These are phyloP conservation scores for Watsonalla binaria DNA, from an alignment of 2,888 invertebrate species.

Conservation along the genomic window DNA sequence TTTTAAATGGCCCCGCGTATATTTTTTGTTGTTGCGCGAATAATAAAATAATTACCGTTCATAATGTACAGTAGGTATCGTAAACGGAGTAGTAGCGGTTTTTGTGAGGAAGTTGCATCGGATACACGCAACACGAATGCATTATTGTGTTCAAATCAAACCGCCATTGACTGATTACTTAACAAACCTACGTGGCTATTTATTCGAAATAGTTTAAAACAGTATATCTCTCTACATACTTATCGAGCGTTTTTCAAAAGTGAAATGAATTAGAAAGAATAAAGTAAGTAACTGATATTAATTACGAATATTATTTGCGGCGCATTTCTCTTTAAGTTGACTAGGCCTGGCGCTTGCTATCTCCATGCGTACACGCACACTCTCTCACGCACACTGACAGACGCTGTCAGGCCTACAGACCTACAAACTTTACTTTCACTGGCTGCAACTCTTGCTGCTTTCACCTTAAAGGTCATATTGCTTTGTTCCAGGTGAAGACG, in stretches of 20 bases:
- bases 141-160: slow-evolving; percentile 15
- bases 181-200: too few species aligned
- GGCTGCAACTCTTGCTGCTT: slow-evolving; percentile 25
- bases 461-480: slow-evolving; percentile 33
- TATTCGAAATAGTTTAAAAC: too few species aligned
- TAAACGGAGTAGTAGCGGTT: slow-evolving; percentile 23
- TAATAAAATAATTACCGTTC: slow-evolving; percentile 5
- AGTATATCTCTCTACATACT: too few species aligned
- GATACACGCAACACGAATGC: slow-evolving; percentile 32
- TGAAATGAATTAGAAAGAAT: not conserved
- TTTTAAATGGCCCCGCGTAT: not conserved
- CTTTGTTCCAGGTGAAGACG: slow-evolving; percentile 15
- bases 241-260: too few species aligned
- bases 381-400: slow-evolving; percentile 43
- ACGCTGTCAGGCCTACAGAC: slow-evolving; percentile 67
- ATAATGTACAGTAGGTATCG: slow-evolving; percentile 10
- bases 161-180: not conserved
- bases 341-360: slow-evolving; percentile 56
- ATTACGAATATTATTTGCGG: slow-evolving; percentile 29
- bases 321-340: slow-evolving; percentile 68
- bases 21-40: not conserved
- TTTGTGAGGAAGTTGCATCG: slow-evolving; percentile 33
- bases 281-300: not conserved
- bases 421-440: slow-evolving; percentile 67
- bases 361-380: slow-evolving; percentile 72